phyloP scores from a whole-genome alignment of 2,888 invertebrate genomes.

The Temnothorax unifasciatus region DNA sequence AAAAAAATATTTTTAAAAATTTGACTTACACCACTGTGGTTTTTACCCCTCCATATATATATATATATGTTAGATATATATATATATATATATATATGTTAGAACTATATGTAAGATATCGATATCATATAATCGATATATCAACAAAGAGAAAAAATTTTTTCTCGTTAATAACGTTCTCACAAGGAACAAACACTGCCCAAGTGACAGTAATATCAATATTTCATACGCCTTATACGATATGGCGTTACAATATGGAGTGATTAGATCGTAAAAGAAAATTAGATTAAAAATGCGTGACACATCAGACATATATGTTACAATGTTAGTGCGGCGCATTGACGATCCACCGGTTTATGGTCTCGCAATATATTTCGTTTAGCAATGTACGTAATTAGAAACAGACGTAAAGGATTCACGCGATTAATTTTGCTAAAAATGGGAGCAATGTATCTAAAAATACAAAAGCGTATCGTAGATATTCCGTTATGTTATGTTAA shows the following conservation, averaged over 20 bases:
- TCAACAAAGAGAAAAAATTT: background rate
- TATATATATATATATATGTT: background rate
- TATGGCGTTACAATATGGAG: background rate
- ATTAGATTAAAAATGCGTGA: background rate
- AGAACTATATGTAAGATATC: background rate
- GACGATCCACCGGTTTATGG: background rate
- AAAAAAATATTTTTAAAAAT: too few species aligned
- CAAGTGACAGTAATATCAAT: conserved; percentile 36
- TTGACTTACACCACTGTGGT: too few species aligned
- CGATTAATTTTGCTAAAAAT: background rate
- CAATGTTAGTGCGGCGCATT: background rate
- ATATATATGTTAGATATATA: too few species aligned
- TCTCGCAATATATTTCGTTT: background rate
- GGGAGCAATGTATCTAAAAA: background rate
- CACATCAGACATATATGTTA: background rate
- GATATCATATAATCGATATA: background rate
- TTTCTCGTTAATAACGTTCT: background rate
- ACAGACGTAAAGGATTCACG: background rate
- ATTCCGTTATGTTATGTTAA: background rate
- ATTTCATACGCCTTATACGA: background rate
- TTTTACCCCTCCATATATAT: too few species aligned
- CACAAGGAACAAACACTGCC: conserved; percentile 26
- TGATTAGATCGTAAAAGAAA: background rate
- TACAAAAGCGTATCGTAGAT: background rate
- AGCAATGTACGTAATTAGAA: background rate